Conservation (phyloP, 2,113 vertebrate species). For the Cryptomyrus ogoouensis region DNA sequence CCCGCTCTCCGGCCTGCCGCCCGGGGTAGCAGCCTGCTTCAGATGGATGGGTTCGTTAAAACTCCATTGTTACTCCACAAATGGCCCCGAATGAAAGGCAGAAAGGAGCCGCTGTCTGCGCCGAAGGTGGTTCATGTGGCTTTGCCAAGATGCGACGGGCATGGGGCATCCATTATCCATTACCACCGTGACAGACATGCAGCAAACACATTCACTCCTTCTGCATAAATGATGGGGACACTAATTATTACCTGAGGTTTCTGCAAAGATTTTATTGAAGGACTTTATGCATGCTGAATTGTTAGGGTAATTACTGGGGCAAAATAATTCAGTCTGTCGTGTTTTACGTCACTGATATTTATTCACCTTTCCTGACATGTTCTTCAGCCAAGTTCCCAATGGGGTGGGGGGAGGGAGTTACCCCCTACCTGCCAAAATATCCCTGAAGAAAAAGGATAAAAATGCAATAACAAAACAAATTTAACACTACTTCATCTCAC, state of each 20-base stretch:
- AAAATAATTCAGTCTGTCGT: background rate
- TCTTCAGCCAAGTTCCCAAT: background rate
- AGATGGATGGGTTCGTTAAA: conserved; percentile 5
- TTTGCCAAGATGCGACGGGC: background rate
- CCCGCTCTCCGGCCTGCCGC: background rate
- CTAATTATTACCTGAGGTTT: background rate
- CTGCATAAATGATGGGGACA: background rate
- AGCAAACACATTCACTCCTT: background rate
- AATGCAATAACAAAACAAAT: background rate
- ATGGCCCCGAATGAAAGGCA: background rate
- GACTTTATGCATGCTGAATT: background rate
- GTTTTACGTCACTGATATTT: background rate
- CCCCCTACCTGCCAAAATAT: background rate
- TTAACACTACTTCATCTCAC: background rate
- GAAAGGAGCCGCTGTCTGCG: background rate
- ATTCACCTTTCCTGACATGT: background rate
- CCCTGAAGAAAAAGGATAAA: background rate
- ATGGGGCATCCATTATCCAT: background rate
- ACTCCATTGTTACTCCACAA: conserved; percentile 6
- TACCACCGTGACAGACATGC: background rate
- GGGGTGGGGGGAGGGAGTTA: background rate
- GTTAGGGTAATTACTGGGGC: background rate
- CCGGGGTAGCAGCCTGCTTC: background rate
- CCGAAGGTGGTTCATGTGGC: background rate
- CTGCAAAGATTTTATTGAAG: background rate